A percentile compares a stretch with the other conserved stretches of the same genome.
Evolutionary conservation across 2,888 invertebrate genomes (phyloP).

Genomic region (Drosophila demipolita): DNA sequence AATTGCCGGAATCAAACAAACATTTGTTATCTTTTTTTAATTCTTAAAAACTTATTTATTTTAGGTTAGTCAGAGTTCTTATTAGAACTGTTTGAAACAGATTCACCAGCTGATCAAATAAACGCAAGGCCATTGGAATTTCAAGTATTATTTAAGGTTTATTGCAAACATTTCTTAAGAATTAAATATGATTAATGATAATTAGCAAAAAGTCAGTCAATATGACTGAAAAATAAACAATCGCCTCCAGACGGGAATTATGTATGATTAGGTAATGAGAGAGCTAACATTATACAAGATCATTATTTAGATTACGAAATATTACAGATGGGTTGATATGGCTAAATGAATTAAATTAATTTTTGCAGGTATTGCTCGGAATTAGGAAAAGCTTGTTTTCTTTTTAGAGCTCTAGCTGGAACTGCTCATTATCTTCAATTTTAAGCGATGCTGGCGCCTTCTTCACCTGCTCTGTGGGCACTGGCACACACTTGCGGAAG

Average conservation of each 20-base stretch:
- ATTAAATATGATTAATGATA: slow-evolving; percentile 10
- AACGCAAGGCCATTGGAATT: background rate
- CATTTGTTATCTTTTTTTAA: slow-evolving; percentile 6
- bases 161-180: slow-evolving; percentile 34
- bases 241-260: background rate
- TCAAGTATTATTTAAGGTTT: slow-evolving; percentile 32
- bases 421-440: slow-evolving; percentile 84
- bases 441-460: slow-evolving; percentile 74
- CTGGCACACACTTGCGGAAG: slow-evolving; percentile 83
- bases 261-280: background rate
- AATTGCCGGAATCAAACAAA: slow-evolving; percentile 13
- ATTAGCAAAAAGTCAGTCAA: slow-evolving; percentile 63
- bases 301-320: slow-evolving; percentile 5
- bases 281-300: slow-evolving; percentile 25
- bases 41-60: background rate
- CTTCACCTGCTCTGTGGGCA: slow-evolving; percentile 76
- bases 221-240: slow-evolving; percentile 65
- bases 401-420: slow-evolving; percentile 83
- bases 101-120: slow-evolving; percentile 22
- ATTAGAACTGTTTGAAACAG: slow-evolving; percentile 22
- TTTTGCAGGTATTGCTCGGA: slow-evolving; percentile 67
- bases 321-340: slow-evolving; percentile 34
- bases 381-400: slow-evolving; percentile 9
- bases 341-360: slow-evolving; percentile 9
- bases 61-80: background rate